Percentiles rank a stretch among this genome's conserved stretches.
Conservation (phyloP, 2,797 vertebrate genomes). For the Clarias laeviceps region DNA sequence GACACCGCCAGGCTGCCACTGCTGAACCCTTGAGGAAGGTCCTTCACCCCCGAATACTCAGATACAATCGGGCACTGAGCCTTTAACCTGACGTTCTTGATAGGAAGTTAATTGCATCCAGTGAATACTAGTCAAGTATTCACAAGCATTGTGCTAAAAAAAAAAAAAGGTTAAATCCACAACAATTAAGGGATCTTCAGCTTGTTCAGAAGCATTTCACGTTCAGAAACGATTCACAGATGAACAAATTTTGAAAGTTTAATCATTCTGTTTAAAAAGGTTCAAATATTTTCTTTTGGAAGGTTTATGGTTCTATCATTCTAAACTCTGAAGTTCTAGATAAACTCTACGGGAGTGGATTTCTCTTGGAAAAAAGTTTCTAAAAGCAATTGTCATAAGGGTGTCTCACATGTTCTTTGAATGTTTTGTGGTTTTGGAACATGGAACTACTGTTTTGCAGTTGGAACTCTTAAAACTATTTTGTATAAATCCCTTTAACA, state of each 20-base stretch:
- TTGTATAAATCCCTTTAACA: neutral
- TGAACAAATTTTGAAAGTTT: neutral
- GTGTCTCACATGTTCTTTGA: neutral
- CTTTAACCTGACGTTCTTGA: neutral
- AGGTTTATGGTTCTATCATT: neutral
- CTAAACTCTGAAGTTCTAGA: neutral
- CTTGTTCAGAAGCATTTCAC: neutral
- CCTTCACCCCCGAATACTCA: too few relatives aligned
- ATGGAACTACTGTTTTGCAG: too few relatives aligned
- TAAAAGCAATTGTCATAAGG: neutral
- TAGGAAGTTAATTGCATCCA: neutral
- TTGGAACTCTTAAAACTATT: neutral
- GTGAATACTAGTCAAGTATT: neutral
- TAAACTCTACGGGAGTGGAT: neutral
- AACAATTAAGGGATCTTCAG: neutral
- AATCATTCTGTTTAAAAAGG: neutral
- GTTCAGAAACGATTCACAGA: neutral
- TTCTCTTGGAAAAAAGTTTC: neutral
- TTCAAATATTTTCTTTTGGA: neutral
- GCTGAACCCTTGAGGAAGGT: too few relatives aligned
- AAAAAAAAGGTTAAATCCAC: neutral
- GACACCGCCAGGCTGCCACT: too few relatives aligned
- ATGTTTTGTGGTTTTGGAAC: neutral
- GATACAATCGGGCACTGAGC: too few relatives aligned
- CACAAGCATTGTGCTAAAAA: too few relatives aligned